A percentile compares a stretch with the other conserved stretches of the same genome.
Evolutionary conservation across 1,140 invertebrate species (phyloP).

Genomic region (Fopius arisanus): DNA sequence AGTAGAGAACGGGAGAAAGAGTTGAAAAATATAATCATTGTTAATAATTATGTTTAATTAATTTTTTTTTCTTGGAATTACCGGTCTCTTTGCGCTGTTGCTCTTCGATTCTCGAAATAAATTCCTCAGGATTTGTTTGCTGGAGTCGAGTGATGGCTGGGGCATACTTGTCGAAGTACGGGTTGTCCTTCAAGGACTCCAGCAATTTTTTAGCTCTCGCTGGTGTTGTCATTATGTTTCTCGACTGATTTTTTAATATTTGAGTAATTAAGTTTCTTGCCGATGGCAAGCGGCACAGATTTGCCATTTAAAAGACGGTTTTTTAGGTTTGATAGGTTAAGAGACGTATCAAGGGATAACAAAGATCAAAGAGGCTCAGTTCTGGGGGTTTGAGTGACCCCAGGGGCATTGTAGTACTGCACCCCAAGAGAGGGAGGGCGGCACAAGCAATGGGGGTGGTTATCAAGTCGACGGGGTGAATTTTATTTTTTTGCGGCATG

Average conservation of each 20-base stretch:
- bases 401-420: too few relatives aligned
- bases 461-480: too few relatives aligned
- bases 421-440: too few relatives aligned
- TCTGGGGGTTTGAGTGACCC: too few relatives aligned
- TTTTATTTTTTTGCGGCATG: too few relatives aligned
- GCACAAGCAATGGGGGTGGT: too few relatives aligned
- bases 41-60: too few relatives aligned
- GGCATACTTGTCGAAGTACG: slow-evolving; percentile 85
- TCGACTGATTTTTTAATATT: slow-evolving; percentile 25
- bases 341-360: too few relatives aligned
- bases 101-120: slow-evolving; percentile 72
- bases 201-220: slow-evolving; percentile 67
- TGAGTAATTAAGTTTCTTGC: not conserved
- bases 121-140: slow-evolving; percentile 78
- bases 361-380: too few relatives aligned
- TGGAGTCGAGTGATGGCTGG: slow-evolving; percentile 78
- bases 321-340: too few relatives aligned
- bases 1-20: not conserved
- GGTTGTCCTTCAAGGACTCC: slow-evolving; percentile 77
- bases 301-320: not conserved
- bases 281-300: not conserved
- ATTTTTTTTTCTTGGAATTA: not conserved
- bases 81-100: slow-evolving; percentile 59
- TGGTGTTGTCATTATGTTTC: slow-evolving; percentile 66
- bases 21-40: too few relatives aligned